Conservation (phyloP, 53 echinoderm and acorn worm genomes). For the Mesocentrotus franciscanus region DNA sequence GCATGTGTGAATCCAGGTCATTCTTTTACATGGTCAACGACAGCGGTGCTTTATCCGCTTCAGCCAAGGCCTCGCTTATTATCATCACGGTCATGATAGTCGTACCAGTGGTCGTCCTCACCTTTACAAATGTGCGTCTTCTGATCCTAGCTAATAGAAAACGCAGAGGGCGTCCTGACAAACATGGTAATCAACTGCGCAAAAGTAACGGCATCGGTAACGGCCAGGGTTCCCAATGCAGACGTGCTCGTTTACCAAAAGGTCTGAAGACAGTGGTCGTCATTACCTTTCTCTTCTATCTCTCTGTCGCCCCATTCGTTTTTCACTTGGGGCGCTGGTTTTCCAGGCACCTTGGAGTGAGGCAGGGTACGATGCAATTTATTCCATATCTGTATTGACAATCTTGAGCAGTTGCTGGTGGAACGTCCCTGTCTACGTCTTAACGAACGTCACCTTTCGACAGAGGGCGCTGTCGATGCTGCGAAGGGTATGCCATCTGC, state of each 20-base stretch:
- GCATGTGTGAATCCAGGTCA: background rate
- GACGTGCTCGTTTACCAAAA: background rate
- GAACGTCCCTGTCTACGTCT: too few relatives aligned
- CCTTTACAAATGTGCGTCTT: too few relatives aligned
- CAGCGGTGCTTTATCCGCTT: background rate
- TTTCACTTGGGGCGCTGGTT: background rate
- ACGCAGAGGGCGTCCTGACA: background rate
- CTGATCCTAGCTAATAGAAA: too few relatives aligned
- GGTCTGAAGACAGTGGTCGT: constrained; percentile 5
- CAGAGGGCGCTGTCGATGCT: too few relatives aligned
- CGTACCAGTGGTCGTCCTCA: too few relatives aligned
- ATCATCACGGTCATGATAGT: too few relatives aligned
- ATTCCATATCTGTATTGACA: background rate
- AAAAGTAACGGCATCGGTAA: background rate
- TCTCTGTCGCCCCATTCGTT: background rate
- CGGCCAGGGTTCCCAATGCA: background rate
- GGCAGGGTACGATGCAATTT: background rate
- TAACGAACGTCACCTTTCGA: too few relatives aligned
- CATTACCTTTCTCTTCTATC: constrained; percentile 37
- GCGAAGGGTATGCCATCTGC: too few relatives aligned
- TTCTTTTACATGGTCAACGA: background rate
- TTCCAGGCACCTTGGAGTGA: background rate
- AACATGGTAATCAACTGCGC: background rate
- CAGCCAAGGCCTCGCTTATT: background rate
- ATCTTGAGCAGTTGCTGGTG: too few relatives aligned